A percentile compares a stretch with the other conserved stretches of the same genome.
phyloP scores from a whole-genome alignment of 2,113 vertebrate species.

The Campylomormyrus tamandua region DNA sequence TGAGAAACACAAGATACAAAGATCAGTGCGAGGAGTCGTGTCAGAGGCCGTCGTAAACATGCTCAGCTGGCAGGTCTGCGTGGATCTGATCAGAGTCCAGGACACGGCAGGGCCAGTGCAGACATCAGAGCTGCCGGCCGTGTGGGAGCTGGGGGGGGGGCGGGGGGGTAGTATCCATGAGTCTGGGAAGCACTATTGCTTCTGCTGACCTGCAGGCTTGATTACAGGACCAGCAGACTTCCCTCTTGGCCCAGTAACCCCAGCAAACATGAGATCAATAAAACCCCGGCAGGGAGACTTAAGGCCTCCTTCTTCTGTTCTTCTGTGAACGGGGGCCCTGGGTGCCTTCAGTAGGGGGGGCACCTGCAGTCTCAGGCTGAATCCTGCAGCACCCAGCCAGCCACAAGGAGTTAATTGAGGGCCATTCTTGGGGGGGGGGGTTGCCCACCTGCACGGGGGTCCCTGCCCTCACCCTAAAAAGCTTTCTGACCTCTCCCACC shows the following conservation, averaged over 20 bases:
- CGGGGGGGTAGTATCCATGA: too few species aligned
- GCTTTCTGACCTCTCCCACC: slow-evolving; percentile 37
- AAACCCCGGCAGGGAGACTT: too few species aligned
- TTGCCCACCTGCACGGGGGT: slow-evolving; percentile 46
- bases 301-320: background rate
- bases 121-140: background rate
- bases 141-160: background rate
- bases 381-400: slow-evolving; percentile 49
- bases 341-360: background rate
- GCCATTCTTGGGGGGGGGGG: slow-evolving; percentile 48
- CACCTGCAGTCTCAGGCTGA: slow-evolving; percentile 35
- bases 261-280: background rate
- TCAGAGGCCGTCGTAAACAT: background rate
- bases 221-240: background rate
- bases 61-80: background rate
- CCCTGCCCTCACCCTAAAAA: slow-evolving; percentile 42
- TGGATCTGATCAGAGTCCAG: background rate
- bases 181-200: background rate
- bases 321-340: background rate
- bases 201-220: background rate
- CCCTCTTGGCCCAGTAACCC: background rate
- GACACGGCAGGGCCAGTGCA: background rate
- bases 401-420: slow-evolving; percentile 68
- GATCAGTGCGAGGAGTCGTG: background rate
- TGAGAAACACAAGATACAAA: background rate